Evolutionary conservation across 2,888 invertebrate genomes (phyloP).

Genomic region (Automeris io): DNA sequence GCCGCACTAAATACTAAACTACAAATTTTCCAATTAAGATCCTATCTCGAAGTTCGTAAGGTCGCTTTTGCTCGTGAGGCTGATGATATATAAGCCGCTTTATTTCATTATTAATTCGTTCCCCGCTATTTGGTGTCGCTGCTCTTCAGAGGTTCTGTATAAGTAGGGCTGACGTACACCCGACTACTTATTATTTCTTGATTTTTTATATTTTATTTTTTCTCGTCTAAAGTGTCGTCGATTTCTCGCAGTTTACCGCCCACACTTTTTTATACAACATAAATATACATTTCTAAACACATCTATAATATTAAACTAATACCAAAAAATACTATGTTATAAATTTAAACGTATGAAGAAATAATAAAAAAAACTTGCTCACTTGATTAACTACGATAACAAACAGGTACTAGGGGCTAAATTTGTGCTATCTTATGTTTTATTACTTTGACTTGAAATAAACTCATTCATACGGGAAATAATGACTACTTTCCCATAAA

Average conservation of each 20-base stretch:
- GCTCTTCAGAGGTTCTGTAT: slow-evolving; percentile 56
- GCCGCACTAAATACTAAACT: slow-evolving; percentile 47
- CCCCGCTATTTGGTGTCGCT: slow-evolving; percentile 71
- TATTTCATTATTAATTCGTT: slow-evolving; percentile 66
- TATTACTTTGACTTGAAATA: too few relatives aligned
- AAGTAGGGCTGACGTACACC: slow-evolving; percentile 54
- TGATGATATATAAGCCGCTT: slow-evolving; percentile 52
- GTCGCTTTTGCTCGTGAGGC: slow-evolving; percentile 42
- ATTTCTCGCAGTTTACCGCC: slow-evolving; percentile 6
- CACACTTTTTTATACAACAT: slow-evolving; percentile 5
- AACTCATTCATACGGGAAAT: too few relatives aligned
- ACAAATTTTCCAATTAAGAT: slow-evolving; percentile 59
- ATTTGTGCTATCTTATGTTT: too few relatives aligned
- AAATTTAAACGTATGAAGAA: too few relatives aligned
- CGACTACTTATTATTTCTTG: slow-evolving; percentile 40
- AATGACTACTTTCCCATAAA: too few relatives aligned
- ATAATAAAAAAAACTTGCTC: too few relatives aligned
- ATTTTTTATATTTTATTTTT: slow-evolving; percentile 30
- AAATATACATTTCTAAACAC: too few relatives aligned
- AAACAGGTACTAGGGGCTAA: too few relatives aligned
- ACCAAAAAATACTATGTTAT: too few relatives aligned
- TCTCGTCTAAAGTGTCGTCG: slow-evolving; percentile 9
- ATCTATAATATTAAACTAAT: too few relatives aligned
- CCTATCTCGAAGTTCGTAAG: slow-evolving; percentile 51
- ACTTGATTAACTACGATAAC: too few relatives aligned